Conservation (phyloP, 92 coral and sea anemone species). For the Chrysogorgia sp. region DNA sequence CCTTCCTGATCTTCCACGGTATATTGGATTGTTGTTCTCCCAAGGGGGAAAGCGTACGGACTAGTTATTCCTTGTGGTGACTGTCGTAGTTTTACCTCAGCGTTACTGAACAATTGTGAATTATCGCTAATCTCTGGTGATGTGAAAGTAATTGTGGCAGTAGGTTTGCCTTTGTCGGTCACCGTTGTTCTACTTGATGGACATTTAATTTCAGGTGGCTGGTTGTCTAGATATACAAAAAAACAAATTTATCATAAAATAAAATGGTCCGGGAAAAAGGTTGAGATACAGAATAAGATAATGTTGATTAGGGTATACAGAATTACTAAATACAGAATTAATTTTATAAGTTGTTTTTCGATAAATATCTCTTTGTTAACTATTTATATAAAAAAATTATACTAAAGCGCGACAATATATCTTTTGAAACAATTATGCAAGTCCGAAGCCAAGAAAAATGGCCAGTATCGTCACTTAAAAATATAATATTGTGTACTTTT, state of each 20-base stretch:
- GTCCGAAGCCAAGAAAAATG: too few relatives aligned
- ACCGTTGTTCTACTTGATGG: conserved; percentile 60
- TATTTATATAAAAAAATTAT: too few relatives aligned
- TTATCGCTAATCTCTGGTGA: conserved; percentile 73
- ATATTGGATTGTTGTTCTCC: conserved; percentile 73
- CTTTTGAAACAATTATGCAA: too few relatives aligned
- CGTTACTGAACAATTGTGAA: conserved; percentile 76
- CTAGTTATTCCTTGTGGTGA: conserved; percentile 66
- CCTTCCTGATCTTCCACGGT: conserved; percentile 80
- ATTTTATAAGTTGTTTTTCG: too few relatives aligned
- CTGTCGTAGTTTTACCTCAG: conserved; percentile 67
- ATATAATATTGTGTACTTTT: too few relatives aligned
- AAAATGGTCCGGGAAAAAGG: too few relatives aligned
- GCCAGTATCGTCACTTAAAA: too few relatives aligned
- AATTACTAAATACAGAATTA: too few relatives aligned
- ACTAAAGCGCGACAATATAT: too few relatives aligned
- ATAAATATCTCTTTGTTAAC: too few relatives aligned
- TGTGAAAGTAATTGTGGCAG: conserved; percentile 69
- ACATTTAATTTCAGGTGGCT: conserved; percentile 79
- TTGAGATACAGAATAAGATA: too few relatives aligned
- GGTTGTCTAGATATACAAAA: conserved; percentile 56
- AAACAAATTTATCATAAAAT: neutral
- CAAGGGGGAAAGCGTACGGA: conserved; percentile 82
- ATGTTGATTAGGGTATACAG: neutral
- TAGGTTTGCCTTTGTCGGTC: conserved; percentile 79